Base-by-base conservation (phyloP, 2,113 vertebrate species). In the Anguilla japonica region DNA sequence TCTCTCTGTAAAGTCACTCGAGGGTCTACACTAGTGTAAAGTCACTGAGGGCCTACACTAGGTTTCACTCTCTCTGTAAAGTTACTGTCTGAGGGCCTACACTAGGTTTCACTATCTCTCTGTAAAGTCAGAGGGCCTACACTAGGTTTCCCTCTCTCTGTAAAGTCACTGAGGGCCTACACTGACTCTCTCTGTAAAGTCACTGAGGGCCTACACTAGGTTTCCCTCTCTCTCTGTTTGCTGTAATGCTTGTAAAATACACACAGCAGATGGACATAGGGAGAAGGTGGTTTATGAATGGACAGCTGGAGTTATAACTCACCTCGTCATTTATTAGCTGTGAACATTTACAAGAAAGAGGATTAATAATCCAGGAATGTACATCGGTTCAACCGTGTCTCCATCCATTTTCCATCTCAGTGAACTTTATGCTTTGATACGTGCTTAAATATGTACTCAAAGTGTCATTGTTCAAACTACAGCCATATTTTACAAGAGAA, bases 341-440 rank as follows among this genome's bases (percentile, higher is more conserved):
- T 15, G 18, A 6, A 29, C 71, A 79, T 56, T 79, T 43, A 29
- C 53, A n/a, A 22, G 75, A 53, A 53, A 79, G 29, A 11, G 43
- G 18, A 79, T 46, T 34, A 56, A 46, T 41, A 85, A 85, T 85
- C 84, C 78, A 79, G 84, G 78, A 80, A 79, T 81, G 40, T 80
- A 39, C 78, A 7, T 20, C 15, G 46, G 26, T 57, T 79, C 34
- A 81, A 41, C 22, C 56, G 9, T 22, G n/a, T n/a, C 71, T 75
- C 26, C n/a, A 75, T 75, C 71, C 71, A 34, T 75, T 75, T 75
- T 75, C 26, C n/a, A n/a, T 75, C 71, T 75, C 20, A 13, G 71
- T 29, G 26, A 75, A 75, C 71, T 34, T 75, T 75, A 34, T 13
- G 26, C n/a, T 34, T 75, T 75, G 71, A 75, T 34, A 13, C 26